A percentile compares a stretch with the other conserved stretches of the same genome.
Evolutionary conservation across 2,888 invertebrate species (phyloP).

Genomic region (Dorcus parallelipipedus): DNA sequence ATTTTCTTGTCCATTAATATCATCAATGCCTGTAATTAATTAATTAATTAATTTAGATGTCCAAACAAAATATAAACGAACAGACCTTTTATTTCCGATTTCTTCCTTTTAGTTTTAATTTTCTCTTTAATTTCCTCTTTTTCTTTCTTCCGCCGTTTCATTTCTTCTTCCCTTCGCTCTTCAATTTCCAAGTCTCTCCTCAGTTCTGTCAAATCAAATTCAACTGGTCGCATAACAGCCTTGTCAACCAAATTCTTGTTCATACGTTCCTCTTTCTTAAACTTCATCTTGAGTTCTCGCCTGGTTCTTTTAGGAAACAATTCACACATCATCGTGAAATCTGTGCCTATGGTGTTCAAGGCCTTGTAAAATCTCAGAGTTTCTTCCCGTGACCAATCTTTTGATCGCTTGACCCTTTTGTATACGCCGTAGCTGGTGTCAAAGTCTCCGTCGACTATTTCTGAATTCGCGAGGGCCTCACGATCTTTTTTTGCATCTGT

Average conservation of each 20-base stretch:
- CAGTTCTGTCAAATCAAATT: constrained; percentile 64
- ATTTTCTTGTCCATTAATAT: constrained; percentile 12
- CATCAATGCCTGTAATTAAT: background rate
- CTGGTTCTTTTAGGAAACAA: constrained; percentile 75
- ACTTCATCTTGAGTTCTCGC: constrained; percentile 85
- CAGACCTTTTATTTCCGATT: constrained; percentile 7
- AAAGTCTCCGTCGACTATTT: constrained; percentile 63
- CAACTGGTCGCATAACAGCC: constrained; percentile 66
- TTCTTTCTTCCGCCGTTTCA: constrained; percentile 30
- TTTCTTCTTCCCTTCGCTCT: constrained; percentile 36
- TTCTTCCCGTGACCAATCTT: constrained; percentile 74
- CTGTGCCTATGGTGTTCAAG: constrained; percentile 84
- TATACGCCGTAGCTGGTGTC: constrained; percentile 60
- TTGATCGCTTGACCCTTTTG: constrained; percentile 63
- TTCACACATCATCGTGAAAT: constrained; percentile 85
- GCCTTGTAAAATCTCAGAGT: constrained; percentile 91
- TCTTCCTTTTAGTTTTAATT: constrained; percentile 15
- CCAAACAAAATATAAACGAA: background rate
- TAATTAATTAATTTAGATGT: constrained; percentile 1
- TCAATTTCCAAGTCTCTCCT: constrained; percentile 55
- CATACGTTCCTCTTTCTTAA: constrained; percentile 83
- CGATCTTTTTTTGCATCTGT: constrained; percentile 60
- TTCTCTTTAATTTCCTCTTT: constrained; percentile 22
- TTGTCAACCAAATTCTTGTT: constrained; percentile 73
- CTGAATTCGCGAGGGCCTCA: constrained; percentile 62